Percentiles rank a stretch among this genome's conserved stretches.
Conservation (phyloP, 2,888 invertebrate species). For the Dioctria rufipes region DNA sequence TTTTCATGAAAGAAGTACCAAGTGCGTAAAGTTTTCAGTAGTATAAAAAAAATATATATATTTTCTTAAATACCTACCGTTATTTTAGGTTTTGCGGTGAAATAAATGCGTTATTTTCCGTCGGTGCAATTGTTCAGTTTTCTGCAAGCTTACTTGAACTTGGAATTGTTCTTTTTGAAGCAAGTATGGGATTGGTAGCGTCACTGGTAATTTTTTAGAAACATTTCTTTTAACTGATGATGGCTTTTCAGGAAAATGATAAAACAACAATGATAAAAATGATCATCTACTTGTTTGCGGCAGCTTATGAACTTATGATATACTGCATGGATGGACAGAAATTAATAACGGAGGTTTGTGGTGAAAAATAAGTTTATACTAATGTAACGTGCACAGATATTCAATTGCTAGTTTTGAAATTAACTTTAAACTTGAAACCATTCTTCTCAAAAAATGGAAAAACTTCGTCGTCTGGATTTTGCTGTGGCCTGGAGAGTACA, state of each 20-base stretch:
- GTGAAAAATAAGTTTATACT: no score
- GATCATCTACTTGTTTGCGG: background rate
- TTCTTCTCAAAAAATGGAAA: no score
- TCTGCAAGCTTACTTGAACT: background rate
- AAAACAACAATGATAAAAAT: background rate
- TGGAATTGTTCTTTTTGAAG: background rate
- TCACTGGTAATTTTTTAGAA: background rate
- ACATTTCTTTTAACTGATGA: background rate
- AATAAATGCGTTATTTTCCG: conserved; percentile 1
- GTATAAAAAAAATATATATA: background rate
- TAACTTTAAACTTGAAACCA: no score
- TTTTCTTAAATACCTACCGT: background rate
- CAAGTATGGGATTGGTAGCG: conserved; percentile 33
- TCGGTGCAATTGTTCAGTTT: background rate
- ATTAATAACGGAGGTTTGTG: conserved; percentile 16
- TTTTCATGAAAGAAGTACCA: background rate
- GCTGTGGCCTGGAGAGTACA: no score
- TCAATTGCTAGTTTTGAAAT: no score
- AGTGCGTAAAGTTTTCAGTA: background rate
- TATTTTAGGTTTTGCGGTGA: conserved; percentile 28
- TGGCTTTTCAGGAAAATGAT: conserved; percentile 5
- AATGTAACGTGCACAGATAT: no score
- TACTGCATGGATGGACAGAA: conserved; percentile 26
- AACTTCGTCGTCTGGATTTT: no score
- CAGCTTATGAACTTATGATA: background rate